phyloP scores from a whole-genome alignment of 1,140 invertebrate genomes.

The Drosophila prosaltans region DNA sequence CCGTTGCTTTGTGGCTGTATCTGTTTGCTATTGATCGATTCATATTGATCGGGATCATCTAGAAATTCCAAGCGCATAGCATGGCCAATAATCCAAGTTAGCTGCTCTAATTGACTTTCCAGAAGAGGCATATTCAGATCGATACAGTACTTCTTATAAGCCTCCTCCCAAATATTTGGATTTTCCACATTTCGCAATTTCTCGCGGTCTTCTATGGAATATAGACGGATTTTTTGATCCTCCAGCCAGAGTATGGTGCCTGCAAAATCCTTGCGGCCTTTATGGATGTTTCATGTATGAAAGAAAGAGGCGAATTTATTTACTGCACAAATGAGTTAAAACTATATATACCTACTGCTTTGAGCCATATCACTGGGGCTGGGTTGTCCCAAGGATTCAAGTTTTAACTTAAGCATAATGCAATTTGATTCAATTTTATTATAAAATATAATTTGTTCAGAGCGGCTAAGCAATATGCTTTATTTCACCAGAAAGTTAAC shows the following conservation, averaged over 20 bases:
- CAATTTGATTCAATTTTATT: conserved; percentile 16
- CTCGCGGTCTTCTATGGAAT: conserved; percentile 92
- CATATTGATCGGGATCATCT: conserved; percentile 90
- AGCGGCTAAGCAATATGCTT: not conserved
- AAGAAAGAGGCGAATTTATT: conserved; percentile 25
- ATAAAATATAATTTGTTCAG: conserved; percentile 6
- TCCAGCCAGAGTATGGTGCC: conserved; percentile 95
- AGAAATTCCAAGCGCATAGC: conserved; percentile 92
- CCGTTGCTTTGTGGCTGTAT: conserved; percentile 83
- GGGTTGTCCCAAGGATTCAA: conserved; percentile 87
- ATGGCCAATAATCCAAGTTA: conserved; percentile 94
- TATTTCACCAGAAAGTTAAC: not conserved
- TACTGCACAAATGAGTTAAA: too few species aligned
- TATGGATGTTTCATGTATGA: conserved; percentile 28
- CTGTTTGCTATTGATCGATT: conserved; percentile 86
- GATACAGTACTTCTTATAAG: conserved; percentile 90
- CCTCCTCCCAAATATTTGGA: conserved; percentile 87
- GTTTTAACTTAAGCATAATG: conserved; percentile 58
- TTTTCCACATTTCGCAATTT: conserved; percentile 86
- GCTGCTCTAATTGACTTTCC: conserved; percentile 85
- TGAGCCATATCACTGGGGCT: conserved; percentile 83
- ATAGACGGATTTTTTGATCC: conserved; percentile 96
- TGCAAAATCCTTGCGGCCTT: conserved; percentile 91
- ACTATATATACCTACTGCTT: conserved; percentile 36
- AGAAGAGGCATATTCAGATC: conserved; percentile 88